A percentile compares a stretch with the other conserved stretches of the same genome.
phyloP scores from a whole-genome alignment of 1,140 invertebrate genomes.

The Papilio glaucus region DNA sequence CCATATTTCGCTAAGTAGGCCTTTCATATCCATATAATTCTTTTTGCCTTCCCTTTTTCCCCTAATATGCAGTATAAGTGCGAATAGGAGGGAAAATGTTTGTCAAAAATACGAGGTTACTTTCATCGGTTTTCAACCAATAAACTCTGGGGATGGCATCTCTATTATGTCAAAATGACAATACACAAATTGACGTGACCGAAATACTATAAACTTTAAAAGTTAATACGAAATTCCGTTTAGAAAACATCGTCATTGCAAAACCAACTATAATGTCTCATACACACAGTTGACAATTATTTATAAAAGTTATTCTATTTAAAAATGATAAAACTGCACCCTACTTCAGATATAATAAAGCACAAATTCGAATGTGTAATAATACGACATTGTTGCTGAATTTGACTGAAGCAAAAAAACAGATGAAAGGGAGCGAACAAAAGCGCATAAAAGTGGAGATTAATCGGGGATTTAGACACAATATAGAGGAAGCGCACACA shows the following conservation, averaged over 20 bases:
- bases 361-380: constrained; percentile 40
- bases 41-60: constrained; percentile 45
- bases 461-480: constrained; percentile 81
- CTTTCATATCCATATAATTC: constrained; percentile 60
- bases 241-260: background rate
- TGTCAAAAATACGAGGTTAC: constrained; percentile 67
- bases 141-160: constrained; percentile 75
- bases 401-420: constrained; percentile 60
- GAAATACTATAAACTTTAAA: constrained; percentile 78
- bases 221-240: constrained; percentile 63
- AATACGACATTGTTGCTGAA: constrained; percentile 51
- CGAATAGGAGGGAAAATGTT: constrained; percentile 56
- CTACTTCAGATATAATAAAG: constrained; percentile 37
- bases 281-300: background rate
- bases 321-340: constrained; percentile 35
- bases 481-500: constrained; percentile 71
- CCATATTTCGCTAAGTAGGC: constrained; percentile 73
- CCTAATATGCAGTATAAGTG: constrained; percentile 6
- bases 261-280: background rate
- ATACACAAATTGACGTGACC: constrained; percentile 81
- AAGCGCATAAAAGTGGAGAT: constrained; percentile 81
- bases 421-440: constrained; percentile 75
- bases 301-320: background rate
- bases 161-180: constrained; percentile 82
- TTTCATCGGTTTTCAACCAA: constrained; percentile 77